Evolutionary conservation across 2,113 vertebrate genomes (phyloP).

Genomic region (Tetrax tetrax): DNA sequence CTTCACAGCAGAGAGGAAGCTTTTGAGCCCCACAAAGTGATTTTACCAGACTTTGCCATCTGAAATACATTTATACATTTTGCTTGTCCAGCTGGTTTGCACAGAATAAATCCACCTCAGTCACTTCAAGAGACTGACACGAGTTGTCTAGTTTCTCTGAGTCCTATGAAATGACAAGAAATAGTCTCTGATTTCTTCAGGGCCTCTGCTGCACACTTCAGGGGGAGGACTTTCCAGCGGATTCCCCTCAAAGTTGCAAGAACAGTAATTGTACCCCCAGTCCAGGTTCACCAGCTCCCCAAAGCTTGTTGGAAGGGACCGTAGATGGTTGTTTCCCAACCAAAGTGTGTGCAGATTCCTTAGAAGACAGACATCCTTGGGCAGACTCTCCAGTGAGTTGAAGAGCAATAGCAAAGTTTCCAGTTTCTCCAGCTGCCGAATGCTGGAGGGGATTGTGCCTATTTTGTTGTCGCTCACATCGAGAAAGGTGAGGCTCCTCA

Average conservation of each 20-base stretch:
- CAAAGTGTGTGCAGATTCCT: slow-evolving; percentile 41
- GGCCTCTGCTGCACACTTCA: slow-evolving; percentile 59
- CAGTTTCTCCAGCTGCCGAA: slow-evolving; percentile 46
- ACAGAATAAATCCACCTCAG: not conserved
- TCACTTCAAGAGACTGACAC: not conserved
- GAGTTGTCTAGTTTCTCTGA: not conserved
- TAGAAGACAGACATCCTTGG: slow-evolving; percentile 28
- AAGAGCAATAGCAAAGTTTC: slow-evolving; percentile 48
- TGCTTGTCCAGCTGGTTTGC: not conserved
- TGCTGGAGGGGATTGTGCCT: not conserved
- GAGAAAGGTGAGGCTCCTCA: slow-evolving; percentile 54
- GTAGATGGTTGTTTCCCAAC: slow-evolving; percentile 54
- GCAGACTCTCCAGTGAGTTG: slow-evolving; percentile 41
- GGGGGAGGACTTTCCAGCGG: slow-evolving; percentile 49
- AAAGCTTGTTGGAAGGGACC: slow-evolving; percentile 38
- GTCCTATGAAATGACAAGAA: not conserved
- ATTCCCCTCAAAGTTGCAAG: slow-evolving; percentile 63
- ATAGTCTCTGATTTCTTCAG: slow-evolving; percentile 51
- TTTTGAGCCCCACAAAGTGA: not conserved
- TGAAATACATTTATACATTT: not conserved
- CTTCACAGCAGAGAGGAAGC: not conserved
- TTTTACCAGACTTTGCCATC: not conserved
- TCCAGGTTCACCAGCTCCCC: slow-evolving; percentile 56
- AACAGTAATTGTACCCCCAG: slow-evolving; percentile 54
- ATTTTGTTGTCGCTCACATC: slow-evolving; percentile 67